phyloP scores from a whole-genome alignment of 2,888 invertebrate species.

The Acleris literana region DNA sequence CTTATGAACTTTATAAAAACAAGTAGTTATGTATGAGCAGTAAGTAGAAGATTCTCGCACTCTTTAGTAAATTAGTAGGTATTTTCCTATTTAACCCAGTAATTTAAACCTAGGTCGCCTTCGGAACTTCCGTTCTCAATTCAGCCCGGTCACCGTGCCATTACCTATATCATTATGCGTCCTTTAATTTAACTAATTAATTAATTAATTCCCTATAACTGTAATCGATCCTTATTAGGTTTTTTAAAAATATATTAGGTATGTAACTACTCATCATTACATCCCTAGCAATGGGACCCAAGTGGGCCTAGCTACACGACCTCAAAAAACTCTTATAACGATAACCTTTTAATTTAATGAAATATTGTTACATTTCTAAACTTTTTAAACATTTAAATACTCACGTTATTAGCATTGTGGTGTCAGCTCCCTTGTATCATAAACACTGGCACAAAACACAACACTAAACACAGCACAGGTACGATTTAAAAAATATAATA shows the following conservation, averaged over 20 bases:
- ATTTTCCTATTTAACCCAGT: constrained; percentile 25
- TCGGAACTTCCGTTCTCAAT: constrained; percentile 32
- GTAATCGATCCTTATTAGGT: not conserved
- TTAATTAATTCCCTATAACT: not conserved
- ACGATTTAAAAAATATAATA: constrained; percentile 37
- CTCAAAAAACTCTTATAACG: too few relatives aligned
- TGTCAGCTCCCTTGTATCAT: constrained; percentile 68
- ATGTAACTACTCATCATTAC: too few relatives aligned
- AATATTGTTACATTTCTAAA: too few relatives aligned
- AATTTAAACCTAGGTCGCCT: constrained; percentile 29
- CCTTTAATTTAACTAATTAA: constrained; percentile 2
- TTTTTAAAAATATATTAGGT: too few relatives aligned
- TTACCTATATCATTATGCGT: constrained; percentile 9
- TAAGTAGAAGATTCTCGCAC: not conserved
- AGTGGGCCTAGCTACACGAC: too few relatives aligned
- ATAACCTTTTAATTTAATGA: too few relatives aligned
- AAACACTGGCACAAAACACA: constrained; percentile 70
- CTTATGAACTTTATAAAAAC: too few relatives aligned
- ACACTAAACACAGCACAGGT: constrained; percentile 47
- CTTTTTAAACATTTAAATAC: constrained; percentile 46
- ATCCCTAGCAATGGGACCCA: too few relatives aligned
- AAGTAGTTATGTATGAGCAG: not conserved
- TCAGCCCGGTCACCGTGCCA: constrained; percentile 20
- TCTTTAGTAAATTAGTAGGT: constrained; percentile 19
- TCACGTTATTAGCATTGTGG: constrained; percentile 79